These are phyloP conservation scores for Amazona vittata DNA, from an alignment of 2,113 vertebrate species.

Conservation along the genomic window DNA sequence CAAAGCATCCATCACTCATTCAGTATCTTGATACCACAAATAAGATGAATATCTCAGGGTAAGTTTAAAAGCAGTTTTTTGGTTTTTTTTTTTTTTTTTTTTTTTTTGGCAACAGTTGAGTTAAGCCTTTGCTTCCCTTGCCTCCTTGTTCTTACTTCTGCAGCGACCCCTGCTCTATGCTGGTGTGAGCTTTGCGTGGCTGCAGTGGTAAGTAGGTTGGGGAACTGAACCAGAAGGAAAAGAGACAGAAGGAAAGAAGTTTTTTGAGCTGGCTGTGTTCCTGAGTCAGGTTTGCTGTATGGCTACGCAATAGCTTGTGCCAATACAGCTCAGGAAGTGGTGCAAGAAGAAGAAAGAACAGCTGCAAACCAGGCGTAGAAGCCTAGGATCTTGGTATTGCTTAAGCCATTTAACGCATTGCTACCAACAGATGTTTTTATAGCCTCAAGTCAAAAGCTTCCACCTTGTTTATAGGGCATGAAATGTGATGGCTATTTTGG, in stretches of 20 bases:
- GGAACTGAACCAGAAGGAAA: background rate
- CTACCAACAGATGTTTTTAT: background rate
- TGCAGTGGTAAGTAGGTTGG: background rate
- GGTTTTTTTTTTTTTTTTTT: background rate
- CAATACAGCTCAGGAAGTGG: background rate
- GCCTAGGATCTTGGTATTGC: background rate
- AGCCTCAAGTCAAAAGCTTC: background rate
- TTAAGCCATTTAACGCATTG: background rate
- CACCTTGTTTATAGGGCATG: background rate
- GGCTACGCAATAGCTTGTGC: background rate
- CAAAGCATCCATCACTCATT: background rate
- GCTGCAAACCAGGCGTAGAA: background rate
- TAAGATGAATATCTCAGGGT: background rate
- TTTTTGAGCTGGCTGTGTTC: background rate
- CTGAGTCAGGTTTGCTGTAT: background rate
- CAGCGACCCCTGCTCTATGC: background rate
- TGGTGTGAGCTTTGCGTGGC: background rate
- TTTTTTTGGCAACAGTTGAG: background rate
- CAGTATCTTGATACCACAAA: background rate
- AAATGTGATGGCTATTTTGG: background rate
- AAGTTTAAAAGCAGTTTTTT: background rate
- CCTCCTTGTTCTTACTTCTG: background rate
- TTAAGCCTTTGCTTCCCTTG: background rate
- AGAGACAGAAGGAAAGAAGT: background rate
- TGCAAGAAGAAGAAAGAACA: background rate